Evolutionary conservation across 2,113 vertebrate species (phyloP), one percentile per base, ranked within the genome.

Genomic region (Chloroceryle aenea): DNA sequence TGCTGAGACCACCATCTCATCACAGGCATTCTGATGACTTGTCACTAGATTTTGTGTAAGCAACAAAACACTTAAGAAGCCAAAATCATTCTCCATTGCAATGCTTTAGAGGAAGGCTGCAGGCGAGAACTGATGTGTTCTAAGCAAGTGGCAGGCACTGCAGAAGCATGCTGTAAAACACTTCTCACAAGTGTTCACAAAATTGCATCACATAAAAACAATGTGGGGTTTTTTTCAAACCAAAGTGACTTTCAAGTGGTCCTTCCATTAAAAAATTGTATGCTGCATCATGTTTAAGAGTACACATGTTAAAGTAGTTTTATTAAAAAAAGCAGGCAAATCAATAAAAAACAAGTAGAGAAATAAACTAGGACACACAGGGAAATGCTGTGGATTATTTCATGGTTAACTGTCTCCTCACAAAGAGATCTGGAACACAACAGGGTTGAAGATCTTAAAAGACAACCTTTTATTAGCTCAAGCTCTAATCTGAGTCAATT

Each of bases 21-120:
- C 83, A 75, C 88, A 87, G 45, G 48, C 96, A 96, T 97, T 90
- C 96, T 96, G 86, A 89, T 89, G 95, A 79, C 80, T 97, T 96
- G 95, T 96, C 95, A 94, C 83, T 69, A 66, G 93, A 92, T 92
- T 96, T 96, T 89, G 32, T 85, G 77, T 61, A 71, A 90, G 68
- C 68, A 90, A 19, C 73, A 62, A 56, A 95, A 76, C 85, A 77
- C 76, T n/a, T 21, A 85, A 86, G 92, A 94, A 88, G 76, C 83
- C 68, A 86, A 95, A 96, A 90, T 68, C n/a, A 63, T 72, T 90
- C 85, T 52, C 56, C 12, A 8, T 43, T 84, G 52, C 76, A 86
- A 53, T 3, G 11, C 77, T 72, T 74, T 21, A 56, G 61, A 56
- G 38, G 32, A 84, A 26, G 0, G 2, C 59, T 43, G 18, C 11